Percentiles rank a stretch among this genome's conserved stretches.
Conservation (phyloP, 1,140 invertebrate genomes). For the Lepidurus apus region DNA sequence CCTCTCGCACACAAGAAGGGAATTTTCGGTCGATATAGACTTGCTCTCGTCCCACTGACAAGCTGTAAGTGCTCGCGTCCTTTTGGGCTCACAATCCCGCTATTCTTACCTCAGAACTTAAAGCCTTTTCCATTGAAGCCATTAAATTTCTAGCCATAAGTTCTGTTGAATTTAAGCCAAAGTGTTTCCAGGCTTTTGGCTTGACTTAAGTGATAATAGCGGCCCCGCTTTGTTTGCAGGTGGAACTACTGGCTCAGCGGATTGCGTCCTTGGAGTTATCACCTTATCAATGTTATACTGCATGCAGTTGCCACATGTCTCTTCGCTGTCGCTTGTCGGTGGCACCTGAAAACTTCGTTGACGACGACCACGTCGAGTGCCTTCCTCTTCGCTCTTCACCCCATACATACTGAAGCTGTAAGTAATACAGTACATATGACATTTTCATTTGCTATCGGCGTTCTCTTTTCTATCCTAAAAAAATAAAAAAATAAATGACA, state of each 20-base stretch:
- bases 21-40: conserved; percentile 3
- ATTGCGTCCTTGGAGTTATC: conserved; percentile 64
- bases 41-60: not conserved
- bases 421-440: conserved; percentile 43
- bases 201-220: conserved; percentile 24
- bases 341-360: conserved; percentile 57
- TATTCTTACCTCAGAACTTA: not conserved
- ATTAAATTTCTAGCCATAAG: too few relatives aligned
- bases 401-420: conserved; percentile 82
- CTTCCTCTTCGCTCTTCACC: conserved; percentile 76
- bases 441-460: too few relatives aligned
- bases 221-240: conserved; percentile 51
- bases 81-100: not conserved
- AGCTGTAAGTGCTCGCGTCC: not conserved
- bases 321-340: conserved; percentile 61
- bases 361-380: conserved; percentile 62
- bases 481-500: too few relatives aligned
- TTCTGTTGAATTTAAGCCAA: not conserved
- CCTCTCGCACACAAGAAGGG: not conserved
- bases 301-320: conserved; percentile 64
- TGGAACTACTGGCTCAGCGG: conserved; percentile 63
- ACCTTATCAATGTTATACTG: conserved; percentile 65
- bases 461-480: too few relatives aligned
- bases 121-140: not conserved
- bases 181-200: not conserved